These are phyloP conservation scores for Anodontia alba DNA, from an alignment of 2,888 invertebrate genomes.

Conservation along the genomic window DNA sequence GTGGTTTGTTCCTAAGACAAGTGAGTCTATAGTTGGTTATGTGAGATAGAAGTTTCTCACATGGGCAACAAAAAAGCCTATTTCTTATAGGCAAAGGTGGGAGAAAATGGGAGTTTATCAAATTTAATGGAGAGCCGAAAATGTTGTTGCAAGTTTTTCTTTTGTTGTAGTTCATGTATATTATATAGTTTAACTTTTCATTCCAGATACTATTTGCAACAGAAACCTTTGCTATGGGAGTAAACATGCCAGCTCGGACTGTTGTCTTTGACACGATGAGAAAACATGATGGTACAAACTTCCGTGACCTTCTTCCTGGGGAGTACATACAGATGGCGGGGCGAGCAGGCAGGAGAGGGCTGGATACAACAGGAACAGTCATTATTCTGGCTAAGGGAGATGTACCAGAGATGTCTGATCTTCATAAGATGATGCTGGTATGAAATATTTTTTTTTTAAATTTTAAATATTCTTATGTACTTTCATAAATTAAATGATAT, in stretches of 20 bases:
- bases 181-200: no score
- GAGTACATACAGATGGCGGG: slow-evolving; percentile 93
- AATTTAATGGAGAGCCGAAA: no score
- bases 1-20: no score
- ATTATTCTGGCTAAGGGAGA: slow-evolving; percentile 92
- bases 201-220: slow-evolving; percentile 97
- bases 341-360: slow-evolving; percentile 96
- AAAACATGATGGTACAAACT: slow-evolving; percentile 95
- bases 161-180: no score
- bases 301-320: slow-evolving; percentile 92
- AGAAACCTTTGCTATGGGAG: slow-evolving; percentile 99
- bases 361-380: slow-evolving; percentile 97
- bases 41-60: no score
- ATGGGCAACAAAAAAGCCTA: no score
- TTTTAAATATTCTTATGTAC: not conserved
- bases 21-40: no score
- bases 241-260: slow-evolving; percentile 99
- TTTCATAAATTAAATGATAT: not conserved
- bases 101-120: no score
- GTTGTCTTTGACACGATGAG: slow-evolving; percentile 97
- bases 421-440: slow-evolving; percentile 94
- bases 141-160: no score
- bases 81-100: no score
- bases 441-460: no score
- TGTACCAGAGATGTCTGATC: slow-evolving; percentile 90